These are phyloP conservation scores for Acleris literana DNA, from an alignment of 2,888 invertebrate genomes.

Conservation along the genomic window DNA sequence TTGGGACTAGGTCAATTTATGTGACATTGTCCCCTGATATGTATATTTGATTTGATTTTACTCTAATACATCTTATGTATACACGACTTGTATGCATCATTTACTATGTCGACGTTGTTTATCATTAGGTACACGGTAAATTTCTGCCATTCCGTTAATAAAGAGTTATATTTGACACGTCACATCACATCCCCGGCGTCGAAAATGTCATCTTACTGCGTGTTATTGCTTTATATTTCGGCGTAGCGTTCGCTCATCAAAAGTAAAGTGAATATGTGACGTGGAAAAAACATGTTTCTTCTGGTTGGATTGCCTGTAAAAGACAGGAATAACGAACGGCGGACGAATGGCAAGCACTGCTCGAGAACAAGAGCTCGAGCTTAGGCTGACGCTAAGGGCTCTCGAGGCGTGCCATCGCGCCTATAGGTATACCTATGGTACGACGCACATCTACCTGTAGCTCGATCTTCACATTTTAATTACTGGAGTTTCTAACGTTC, in stretches of 20 bases:
- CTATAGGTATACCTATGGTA: slow-evolving; percentile 10
- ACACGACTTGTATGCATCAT: background rate
- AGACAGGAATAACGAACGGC: slow-evolving; percentile 17
- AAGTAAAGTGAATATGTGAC: slow-evolving; percentile 21
- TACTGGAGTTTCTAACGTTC: background rate
- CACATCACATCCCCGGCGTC: slow-evolving; percentile 9
- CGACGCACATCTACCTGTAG: slow-evolving; percentile 2
- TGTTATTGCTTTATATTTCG: slow-evolving; percentile 27
- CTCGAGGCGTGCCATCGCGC: slow-evolving; percentile 14
- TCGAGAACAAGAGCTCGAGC: slow-evolving; percentile 9
- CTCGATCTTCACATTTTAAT: background rate
- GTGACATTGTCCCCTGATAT: too few relatives aligned
- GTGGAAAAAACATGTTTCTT: slow-evolving; percentile 20
- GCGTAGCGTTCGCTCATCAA: slow-evolving; percentile 16
- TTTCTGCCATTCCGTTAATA: slow-evolving; percentile 7
- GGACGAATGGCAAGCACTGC: slow-evolving; percentile 12
- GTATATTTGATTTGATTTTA: too few relatives aligned
- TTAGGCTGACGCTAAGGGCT: slow-evolving; percentile 17
- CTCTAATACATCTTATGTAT: background rate
- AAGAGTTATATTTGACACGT: slow-evolving; percentile 23
- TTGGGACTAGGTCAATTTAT: too few relatives aligned
- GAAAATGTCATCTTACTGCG: slow-evolving; percentile 6
- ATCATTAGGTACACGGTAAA: background rate
- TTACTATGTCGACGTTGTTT: background rate
- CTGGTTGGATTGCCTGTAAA: slow-evolving; percentile 18